These are phyloP conservation scores for Lagodon rhomboides DNA, from an alignment of 2,797 vertebrate species.

Conservation along the genomic window DNA sequence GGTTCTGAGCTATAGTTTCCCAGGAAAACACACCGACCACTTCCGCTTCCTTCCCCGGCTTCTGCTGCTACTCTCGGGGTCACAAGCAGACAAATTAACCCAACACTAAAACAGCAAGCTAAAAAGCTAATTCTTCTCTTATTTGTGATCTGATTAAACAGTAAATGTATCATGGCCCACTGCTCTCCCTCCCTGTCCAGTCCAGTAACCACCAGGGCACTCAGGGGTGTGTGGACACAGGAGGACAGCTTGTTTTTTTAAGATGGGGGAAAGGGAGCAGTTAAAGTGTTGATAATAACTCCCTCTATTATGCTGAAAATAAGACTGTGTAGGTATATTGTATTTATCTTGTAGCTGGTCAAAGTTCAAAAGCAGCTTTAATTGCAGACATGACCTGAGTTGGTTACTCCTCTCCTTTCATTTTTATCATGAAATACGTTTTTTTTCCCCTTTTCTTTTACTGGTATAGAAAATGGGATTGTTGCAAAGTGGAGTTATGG, in stretches of 20 bases:
- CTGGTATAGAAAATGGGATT: neutral
- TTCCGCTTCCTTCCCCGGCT: too few species aligned
- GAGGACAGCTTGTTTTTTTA: neutral
- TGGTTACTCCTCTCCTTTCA: neutral
- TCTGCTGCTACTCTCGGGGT: too few species aligned
- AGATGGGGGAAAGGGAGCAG: neutral
- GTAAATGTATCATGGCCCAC: too few species aligned
- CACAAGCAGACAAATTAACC: too few species aligned
- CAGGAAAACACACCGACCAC: too few species aligned
- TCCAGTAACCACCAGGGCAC: too few species aligned
- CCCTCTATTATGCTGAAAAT: neutral
- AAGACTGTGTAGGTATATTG: neutral
- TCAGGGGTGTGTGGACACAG: too few species aligned
- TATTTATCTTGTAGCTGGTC: conserved; percentile 2
- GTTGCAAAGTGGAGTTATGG: conserved; percentile 12
- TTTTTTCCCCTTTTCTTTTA: neutral
- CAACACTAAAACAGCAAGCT: too few species aligned
- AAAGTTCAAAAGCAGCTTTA: conserved; percentile 6
- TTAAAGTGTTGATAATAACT: neutral
- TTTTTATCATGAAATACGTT: neutral
- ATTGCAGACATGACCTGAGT: neutral
- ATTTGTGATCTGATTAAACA: too few species aligned
- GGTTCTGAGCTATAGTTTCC: too few species aligned
- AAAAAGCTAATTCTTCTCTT: too few species aligned
- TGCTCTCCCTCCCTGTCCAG: too few species aligned